Conservation (phyloP, 2,797 vertebrate genomes). For the Clarias laeviceps region DNA sequence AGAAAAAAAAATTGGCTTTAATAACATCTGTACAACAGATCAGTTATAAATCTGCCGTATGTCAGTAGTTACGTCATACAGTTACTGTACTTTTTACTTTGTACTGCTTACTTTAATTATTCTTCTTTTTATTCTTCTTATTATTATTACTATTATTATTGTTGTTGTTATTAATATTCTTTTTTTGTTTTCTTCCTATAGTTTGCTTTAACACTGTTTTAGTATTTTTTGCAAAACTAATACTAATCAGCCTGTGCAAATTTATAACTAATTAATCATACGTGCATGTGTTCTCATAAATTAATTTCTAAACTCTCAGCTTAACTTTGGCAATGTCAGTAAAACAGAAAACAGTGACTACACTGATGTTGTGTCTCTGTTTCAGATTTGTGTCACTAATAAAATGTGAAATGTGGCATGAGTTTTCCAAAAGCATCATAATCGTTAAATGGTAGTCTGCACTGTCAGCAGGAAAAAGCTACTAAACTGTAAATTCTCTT, state of each 20-base stretch:
- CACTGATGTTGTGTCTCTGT: not conserved
- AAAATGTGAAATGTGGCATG: conserved; percentile 5
- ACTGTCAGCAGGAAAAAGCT: not conserved
- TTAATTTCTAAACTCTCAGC: not conserved
- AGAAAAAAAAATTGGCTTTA: conserved; percentile 39
- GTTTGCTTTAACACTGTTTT: not conserved
- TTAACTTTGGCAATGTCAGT: not conserved
- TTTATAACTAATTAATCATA: not conserved
- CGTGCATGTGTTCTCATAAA: not conserved
- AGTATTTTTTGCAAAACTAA: not conserved
- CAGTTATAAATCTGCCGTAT: conserved; percentile 44
- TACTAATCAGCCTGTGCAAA: not conserved
- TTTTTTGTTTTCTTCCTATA: not conserved
- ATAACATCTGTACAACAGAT: conserved; percentile 58
- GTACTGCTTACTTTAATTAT: not conserved
- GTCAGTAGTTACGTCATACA: conserved; percentile 37
- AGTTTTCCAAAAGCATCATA: conserved; percentile 13
- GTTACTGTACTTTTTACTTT: conserved; percentile 56
- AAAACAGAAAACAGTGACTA: not conserved
- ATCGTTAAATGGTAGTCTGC: not conserved
- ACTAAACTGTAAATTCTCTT: not conserved
- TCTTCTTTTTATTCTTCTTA: not conserved
- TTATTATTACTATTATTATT: not conserved
- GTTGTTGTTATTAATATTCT: not conserved
- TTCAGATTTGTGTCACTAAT: not conserved